Conservation (phyloP, 2,888 invertebrate species). For the Tricholauxania praeusta region DNA sequence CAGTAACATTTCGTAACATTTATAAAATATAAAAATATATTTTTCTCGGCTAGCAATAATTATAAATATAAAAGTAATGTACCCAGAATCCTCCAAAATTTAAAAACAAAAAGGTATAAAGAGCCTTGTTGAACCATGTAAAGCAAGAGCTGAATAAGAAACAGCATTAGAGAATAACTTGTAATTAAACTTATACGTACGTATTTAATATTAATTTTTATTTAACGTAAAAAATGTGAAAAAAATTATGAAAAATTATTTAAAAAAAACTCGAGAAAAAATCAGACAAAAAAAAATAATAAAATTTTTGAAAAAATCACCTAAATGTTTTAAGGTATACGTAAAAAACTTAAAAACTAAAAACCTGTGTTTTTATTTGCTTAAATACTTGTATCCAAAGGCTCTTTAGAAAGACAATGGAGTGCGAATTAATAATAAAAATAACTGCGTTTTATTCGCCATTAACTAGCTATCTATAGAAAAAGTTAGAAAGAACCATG, state of each 20-base stretch:
- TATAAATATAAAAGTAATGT: conserved; percentile 24
- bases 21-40: conserved; percentile 24
- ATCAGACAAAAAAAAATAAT: conserved; percentile 42
- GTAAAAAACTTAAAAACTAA: conserved; percentile 44
- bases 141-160: conserved; percentile 10
- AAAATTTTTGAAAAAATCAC: conserved; percentile 47
- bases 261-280: conserved; percentile 42
- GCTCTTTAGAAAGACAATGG: too few species aligned
- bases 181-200: conserved; percentile 38
- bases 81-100: conserved; percentile 30
- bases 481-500: too few species aligned
- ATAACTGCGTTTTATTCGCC: too few species aligned
- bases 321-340: conserved; percentile 46
- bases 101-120: conserved; percentile 21
- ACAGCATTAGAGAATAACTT: conserved; percentile 18
- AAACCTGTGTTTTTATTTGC: conserved; percentile 8
- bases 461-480: too few species aligned
- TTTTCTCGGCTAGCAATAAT: conserved; percentile 39
- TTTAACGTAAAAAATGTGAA: conserved; percentile 39
- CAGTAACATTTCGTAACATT: conserved; percentile 28
- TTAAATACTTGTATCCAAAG: too few species aligned
- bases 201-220: conserved; percentile 45
- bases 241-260: conserved; percentile 37
- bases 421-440: too few species aligned
- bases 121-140: conserved; percentile 18